phyloP scores from a whole-genome alignment of 2,888 invertebrate genomes.

The Eupeodes latifasciatus region DNA sequence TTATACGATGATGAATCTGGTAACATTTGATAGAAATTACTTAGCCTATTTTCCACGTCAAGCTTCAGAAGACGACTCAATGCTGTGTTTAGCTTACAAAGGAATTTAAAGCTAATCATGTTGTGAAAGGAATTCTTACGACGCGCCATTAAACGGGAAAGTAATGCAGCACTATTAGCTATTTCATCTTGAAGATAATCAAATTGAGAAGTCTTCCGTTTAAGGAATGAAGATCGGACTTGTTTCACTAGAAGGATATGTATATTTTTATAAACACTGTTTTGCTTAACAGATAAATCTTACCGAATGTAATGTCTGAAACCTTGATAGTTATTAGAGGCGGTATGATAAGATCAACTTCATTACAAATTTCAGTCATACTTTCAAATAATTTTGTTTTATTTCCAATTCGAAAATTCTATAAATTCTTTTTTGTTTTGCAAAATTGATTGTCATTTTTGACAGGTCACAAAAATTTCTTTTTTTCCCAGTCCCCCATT shows the following conservation, averaged over 20 bases:
- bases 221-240: conserved; percentile 75
- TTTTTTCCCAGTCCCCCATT: too few species aligned
- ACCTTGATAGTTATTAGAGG: conserved; percentile 80
- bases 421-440: too few species aligned
- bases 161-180: conserved; percentile 80
- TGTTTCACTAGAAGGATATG: conserved; percentile 77
- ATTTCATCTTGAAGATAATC: conserved; percentile 76
- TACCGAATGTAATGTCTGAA: conserved; percentile 79
- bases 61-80: conserved; percentile 81
- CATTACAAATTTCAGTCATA: conserved; percentile 81
- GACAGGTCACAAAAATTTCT: too few species aligned
- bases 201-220: conserved; percentile 71
- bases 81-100: conserved; percentile 81
- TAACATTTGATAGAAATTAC: conserved; percentile 79
- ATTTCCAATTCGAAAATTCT: too few species aligned
- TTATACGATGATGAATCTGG: conserved; percentile 79
- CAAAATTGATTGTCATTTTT: too few species aligned
- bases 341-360: conserved; percentile 81
- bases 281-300: neutral
- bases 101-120: conserved; percentile 81
- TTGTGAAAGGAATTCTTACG: conserved; percentile 82
- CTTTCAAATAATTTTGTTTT: neutral
- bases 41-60: conserved; percentile 79
- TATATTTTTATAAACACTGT: neutral
- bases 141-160: conserved; percentile 82